These are phyloP conservation scores for Passer montanus DNA, from an alignment of 2,113 vertebrate species.

Conservation along the genomic window DNA sequence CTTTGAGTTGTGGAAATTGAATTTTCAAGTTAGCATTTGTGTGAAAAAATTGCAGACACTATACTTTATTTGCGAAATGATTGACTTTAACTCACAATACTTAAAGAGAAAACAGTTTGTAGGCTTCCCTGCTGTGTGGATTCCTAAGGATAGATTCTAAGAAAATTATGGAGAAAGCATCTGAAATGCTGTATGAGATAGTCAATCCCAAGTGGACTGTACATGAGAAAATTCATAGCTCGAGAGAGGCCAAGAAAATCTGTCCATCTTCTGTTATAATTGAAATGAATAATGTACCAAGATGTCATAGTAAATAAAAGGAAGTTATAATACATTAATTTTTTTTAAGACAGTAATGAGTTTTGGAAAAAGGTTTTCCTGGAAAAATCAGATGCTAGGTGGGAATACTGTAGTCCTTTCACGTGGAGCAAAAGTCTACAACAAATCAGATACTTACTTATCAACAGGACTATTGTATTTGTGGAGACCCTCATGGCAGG, in stretches of 20 bases:
- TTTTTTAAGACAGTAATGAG: background rate
- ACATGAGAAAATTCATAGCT: background rate
- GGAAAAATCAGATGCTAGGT: background rate
- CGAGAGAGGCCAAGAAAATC: background rate
- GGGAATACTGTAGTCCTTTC: background rate
- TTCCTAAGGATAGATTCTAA: background rate
- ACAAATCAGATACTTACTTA: background rate
- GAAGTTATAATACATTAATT: background rate
- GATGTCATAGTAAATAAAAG: background rate
- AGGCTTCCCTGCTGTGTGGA: background rate
- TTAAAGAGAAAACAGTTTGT: background rate
- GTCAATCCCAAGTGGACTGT: background rate
- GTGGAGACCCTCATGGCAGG: no score
- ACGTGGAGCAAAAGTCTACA: background rate
- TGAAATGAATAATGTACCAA: background rate
- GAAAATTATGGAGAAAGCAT: background rate
- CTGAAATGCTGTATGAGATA: background rate
- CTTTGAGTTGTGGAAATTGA: background rate
- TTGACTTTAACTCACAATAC: background rate
- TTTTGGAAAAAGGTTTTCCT: background rate
- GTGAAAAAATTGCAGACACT: background rate
- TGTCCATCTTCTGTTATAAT: background rate
- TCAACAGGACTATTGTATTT: background rate
- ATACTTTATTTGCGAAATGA: background rate
- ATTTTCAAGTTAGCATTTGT: background rate